A percentile compares a stretch with the other conserved stretches of the same genome.
These are phyloP conservation scores for Pelodiscus sinensis DNA, from an alignment of 2,113 vertebrate genomes.

Conservation along the genomic window DNA sequence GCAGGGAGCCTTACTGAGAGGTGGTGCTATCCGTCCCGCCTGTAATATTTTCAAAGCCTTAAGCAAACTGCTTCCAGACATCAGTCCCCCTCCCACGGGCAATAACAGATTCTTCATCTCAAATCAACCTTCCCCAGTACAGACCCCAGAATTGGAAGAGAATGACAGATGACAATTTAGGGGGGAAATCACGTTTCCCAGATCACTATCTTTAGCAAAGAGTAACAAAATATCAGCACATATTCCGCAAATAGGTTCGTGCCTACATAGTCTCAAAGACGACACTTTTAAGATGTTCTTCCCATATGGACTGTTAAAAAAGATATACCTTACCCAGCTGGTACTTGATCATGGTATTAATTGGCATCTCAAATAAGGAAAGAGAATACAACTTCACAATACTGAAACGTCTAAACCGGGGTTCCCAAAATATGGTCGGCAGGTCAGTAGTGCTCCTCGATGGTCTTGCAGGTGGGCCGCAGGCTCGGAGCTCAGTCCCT, in stretches of 20 bases:
- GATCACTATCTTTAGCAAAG: constrained; percentile 67
- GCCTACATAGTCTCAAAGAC: constrained; percentile 35
- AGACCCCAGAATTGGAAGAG: constrained; percentile 12
- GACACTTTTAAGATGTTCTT: constrained; percentile 58
- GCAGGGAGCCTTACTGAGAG: not conserved
- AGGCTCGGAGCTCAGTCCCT: too few species aligned
- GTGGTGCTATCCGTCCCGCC: constrained; percentile 21
- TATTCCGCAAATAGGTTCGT: constrained; percentile 65
- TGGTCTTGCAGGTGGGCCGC: too few species aligned
- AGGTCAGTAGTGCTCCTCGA: too few species aligned
- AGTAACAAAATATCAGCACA: constrained; percentile 51
- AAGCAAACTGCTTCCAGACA: constrained; percentile 62
- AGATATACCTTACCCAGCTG: constrained; percentile 5
- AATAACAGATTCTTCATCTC: constrained; percentile 8
- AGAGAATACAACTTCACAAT: constrained; percentile 18
- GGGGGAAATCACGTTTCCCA: constrained; percentile 55
- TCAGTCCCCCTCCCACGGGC: not conserved
- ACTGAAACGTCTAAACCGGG: not conserved
- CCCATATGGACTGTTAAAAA: constrained; percentile 49
- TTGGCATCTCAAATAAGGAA: constrained; percentile 47
- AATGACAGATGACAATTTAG: constrained; percentile 52
- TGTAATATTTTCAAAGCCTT: constrained; percentile 31
- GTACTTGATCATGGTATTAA: constrained; percentile 13
- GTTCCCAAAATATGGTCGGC: too few species aligned
- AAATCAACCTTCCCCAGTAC: constrained; percentile 27